Evolutionary conservation across 2,888 invertebrate species (phyloP), one percentile per base, ranked within the genome.

Genomic region (Philonicus albiceps): DNA sequence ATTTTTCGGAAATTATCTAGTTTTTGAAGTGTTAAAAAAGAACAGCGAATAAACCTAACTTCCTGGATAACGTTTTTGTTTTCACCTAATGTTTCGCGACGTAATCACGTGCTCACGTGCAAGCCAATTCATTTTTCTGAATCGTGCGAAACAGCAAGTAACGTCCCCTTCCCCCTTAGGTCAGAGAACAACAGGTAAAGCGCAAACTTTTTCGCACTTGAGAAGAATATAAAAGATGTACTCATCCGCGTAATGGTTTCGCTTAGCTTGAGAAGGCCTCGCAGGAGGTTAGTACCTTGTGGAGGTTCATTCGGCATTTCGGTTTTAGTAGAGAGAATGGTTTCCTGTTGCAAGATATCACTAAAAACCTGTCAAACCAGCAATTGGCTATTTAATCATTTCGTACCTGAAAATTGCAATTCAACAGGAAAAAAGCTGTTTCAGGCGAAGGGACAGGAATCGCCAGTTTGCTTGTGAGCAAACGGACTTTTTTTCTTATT

Each of bases 51-150:
- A 64, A 8, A 64, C 8, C 64, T 64, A 11, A 19, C 64, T 64
- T 64, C 64, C 64, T 64, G 22, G 22, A 64, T 27, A 64, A 30
- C n/a, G 34, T 74, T 74, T 74, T 74, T 74, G 74, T 74, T 34
- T 74, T 74, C 74, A n/a, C 74, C 37, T 74, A 74, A 74, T 74
- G 74, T 74, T n/a, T 74, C 74, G 74, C 31, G 27, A 74, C 74
- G 37, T 31, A 34, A 74, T 31, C 74, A 27, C 27, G 31, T 74
- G 19, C 34, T 74, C 27, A 37, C 31, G 34, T 34, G 74, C 74
- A 7, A 64, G 64, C 19, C 27, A 27, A 64, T 64, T 53, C 53
- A 19, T 53, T 64, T 64, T 64, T 64, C 11, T 22, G 3, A 27
- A 3, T 22, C 11, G 64, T 64, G 27, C 64, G 64, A 64, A 27